phyloP scores from a whole-genome alignment of 1,140 invertebrate species.

The Spodoptera litura region DNA sequence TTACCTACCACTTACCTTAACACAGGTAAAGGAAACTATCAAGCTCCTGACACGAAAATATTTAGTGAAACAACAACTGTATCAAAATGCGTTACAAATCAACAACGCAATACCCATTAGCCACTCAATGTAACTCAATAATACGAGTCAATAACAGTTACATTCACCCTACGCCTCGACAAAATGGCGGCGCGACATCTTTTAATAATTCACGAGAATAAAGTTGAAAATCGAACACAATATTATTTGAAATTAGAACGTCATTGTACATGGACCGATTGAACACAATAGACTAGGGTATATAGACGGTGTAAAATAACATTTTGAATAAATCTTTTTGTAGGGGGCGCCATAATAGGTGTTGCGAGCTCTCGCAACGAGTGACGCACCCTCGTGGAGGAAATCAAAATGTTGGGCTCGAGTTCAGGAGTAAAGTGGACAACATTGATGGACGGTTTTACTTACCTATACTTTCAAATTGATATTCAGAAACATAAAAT shows the following conservation, averaged over 20 bases:
- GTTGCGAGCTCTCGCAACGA: slow-evolving; percentile 69
- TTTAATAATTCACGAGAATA: slow-evolving; percentile 52
- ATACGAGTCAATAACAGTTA: slow-evolving; percentile 65
- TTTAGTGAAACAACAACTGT: slow-evolving; percentile 15
- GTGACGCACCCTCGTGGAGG: slow-evolving; percentile 72
- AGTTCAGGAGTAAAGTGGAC: slow-evolving; percentile 61
- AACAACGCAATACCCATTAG: slow-evolving; percentile 54
- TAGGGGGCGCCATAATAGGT: slow-evolving; percentile 78
- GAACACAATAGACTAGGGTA: slow-evolving; percentile 68
- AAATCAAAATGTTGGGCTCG: slow-evolving; percentile 70
- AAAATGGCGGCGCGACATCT: slow-evolving; percentile 68
- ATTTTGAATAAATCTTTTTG: slow-evolving; percentile 84
- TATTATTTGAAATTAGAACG: slow-evolving; percentile 70
- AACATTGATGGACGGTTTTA: background rate
- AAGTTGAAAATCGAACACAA: slow-evolving; percentile 62
- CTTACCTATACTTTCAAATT: too few relatives aligned
- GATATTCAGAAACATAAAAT: too few relatives aligned
- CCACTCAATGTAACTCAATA: slow-evolving; percentile 73
- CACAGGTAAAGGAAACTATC: background rate
- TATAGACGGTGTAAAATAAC: slow-evolving; percentile 83
- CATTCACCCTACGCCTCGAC: slow-evolving; percentile 48
- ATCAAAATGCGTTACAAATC: slow-evolving; percentile 45
- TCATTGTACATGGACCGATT: slow-evolving; percentile 60
- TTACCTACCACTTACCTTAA: too few relatives aligned
- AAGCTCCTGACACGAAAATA: slow-evolving; percentile 5